Base-by-base conservation (phyloP, 2,888 invertebrate genomes). In the Limenitis camilla region DNA sequence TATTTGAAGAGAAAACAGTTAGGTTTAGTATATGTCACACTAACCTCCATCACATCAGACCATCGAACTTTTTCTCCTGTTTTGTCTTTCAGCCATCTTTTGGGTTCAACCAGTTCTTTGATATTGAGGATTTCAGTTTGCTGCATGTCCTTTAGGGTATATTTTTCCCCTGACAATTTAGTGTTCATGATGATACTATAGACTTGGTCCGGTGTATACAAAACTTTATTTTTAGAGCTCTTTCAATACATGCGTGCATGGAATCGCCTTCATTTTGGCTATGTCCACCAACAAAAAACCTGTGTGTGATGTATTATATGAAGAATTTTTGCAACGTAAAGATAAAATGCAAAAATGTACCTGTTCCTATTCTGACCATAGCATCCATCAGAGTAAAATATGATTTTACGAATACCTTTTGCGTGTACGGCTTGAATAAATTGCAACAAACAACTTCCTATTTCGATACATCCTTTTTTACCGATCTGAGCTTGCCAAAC, bases 401-500 rank as follows among this genome's bases (percentile, higher is more conserved):
- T 31, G 33, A 51, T 44, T 44, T 44, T 46, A 41, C 31, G 40
- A 35, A 46, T 39, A 31, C 39, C 43, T 35, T 29, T 40, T 40
- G 46, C 35, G 31, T 28, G 29, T 48, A 55, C 40, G 31, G 27
- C 10, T 44, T 55, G 32, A 27, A 61, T 44, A 49, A 56, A 58
- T 9, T 50, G 33, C 39, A 47, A 52, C 31, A 58, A 42, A 49
- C 58, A 60, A 52, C 60, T 60, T 27, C 52, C 61, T 29, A 61
- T 60, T 55, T 62, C 61, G 5, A 30, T 57, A 6, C 42, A 45
- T 19, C 59, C 62, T 49, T 56, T 53, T 55, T 60, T 62, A n/a
- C 55, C 62, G 10, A 60, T 54, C 28, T 51, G 43, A 4, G n/a
- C 33, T 42, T 65, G 62, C 63, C 61, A 66, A 35, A 61, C 42